Conservation (phyloP, 2,888 invertebrate species). For the Dryococelus australis region DNA sequence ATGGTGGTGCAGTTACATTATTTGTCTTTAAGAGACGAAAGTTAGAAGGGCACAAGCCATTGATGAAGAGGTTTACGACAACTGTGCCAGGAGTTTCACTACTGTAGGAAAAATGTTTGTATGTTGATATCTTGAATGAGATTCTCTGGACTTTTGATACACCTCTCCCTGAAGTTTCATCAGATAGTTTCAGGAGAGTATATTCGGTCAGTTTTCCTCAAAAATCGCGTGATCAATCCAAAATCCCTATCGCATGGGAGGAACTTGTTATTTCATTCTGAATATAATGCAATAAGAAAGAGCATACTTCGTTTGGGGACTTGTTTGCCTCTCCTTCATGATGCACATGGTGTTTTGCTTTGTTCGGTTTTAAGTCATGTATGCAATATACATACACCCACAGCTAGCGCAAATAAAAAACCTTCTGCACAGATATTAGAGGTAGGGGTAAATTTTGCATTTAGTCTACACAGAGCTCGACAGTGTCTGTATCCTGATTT, state of each 20-base stretch:
- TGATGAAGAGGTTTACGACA: no score
- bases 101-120: no score
- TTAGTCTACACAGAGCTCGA: neutral
- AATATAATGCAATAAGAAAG: constrained; percentile 12
- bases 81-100: no score
- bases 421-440: neutral
- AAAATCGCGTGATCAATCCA: neutral
- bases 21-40: no score
- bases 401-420: neutral
- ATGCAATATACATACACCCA: constrained; percentile 5
- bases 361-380: no score
- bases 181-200: neutral
- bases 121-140: no score
- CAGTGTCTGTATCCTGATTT: neutral
- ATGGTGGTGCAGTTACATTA: no score
- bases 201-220: neutral
- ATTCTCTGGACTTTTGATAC: constrained; percentile 16
- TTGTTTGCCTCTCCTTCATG: neutral
- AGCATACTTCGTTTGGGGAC: no score
- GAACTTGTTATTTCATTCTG: neutral
- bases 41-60: no score
- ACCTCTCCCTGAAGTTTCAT: neutral
- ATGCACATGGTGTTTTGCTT: neutral
- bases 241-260: neutral
- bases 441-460: constrained; percentile 2